Evolutionary conservation across 2,888 invertebrate genomes (phyloP).

Genomic region (Cerastis rubricosa): DNA sequence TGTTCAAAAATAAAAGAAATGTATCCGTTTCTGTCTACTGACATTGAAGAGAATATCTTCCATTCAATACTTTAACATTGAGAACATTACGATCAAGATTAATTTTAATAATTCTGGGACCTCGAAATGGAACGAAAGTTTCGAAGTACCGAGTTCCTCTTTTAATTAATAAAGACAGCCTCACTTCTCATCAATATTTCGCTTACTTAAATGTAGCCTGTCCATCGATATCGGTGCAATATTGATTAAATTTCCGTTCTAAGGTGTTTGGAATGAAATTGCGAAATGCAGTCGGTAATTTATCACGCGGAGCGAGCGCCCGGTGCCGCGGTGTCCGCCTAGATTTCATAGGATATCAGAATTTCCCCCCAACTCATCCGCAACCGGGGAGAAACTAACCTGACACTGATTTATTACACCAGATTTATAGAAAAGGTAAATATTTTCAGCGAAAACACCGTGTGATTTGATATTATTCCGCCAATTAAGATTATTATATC

Average conservation of each 20-base stretch:
- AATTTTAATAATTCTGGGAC: constrained; percentile 21
- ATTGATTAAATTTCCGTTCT: constrained; percentile 55
- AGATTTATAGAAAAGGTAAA: constrained; percentile 24
- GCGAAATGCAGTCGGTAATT: constrained; percentile 45
- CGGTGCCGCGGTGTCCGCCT: constrained; percentile 67
- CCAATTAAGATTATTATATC: constrained; percentile 13
- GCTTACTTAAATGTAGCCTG: constrained; percentile 31
- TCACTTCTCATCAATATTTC: constrained; percentile 35
- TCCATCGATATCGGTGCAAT: constrained; percentile 41
- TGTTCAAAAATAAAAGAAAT: constrained; percentile 11
- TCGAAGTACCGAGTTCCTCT: constrained; percentile 33
- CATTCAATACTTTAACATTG: constrained; percentile 35
- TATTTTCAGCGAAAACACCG: constrained; percentile 6
- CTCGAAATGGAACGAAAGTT: constrained; percentile 28
- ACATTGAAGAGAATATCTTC: constrained; percentile 36
- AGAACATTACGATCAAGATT: constrained; percentile 31
- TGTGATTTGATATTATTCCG: constrained; percentile 2
- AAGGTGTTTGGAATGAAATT: constrained; percentile 44
- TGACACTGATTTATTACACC: constrained; percentile 49
- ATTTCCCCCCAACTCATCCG: constrained; percentile 67
- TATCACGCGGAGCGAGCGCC: constrained; percentile 40
- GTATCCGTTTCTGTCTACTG: constrained; percentile 7
- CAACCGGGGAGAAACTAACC: constrained; percentile 38
- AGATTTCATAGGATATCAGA: constrained; percentile 76
- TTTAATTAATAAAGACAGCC: constrained; percentile 17